Evolutionary conservation across 2,113 vertebrate genomes (phyloP).

Genomic region (Pogona vitticeps): DNA sequence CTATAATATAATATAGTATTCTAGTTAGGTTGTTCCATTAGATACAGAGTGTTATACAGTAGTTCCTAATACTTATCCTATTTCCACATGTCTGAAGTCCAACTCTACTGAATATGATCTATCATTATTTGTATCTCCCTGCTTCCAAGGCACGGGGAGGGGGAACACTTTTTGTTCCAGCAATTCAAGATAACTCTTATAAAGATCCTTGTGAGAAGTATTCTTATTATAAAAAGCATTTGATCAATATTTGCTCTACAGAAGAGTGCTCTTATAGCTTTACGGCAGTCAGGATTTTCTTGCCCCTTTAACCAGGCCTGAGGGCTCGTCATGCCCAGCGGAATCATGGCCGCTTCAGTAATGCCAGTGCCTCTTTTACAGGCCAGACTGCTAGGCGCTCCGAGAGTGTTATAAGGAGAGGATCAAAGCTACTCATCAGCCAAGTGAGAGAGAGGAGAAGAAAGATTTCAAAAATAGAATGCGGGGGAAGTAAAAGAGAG

Average conservation of each 20-base stretch:
- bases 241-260: neutral
- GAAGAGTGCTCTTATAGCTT: neutral
- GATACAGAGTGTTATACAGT: neutral
- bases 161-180: neutral
- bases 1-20: neutral
- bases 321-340: neutral
- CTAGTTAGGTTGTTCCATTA: neutral
- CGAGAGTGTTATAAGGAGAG: neutral
- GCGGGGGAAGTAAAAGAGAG: accelerated
- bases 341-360: neutral
- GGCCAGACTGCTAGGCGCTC: neutral
- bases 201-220: neutral
- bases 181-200: neutral
- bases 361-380: neutral
- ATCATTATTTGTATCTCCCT: neutral
- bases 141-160: neutral
- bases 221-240: neutral
- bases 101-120: neutral
- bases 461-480: neutral
- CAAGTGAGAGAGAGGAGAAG: conserved; percentile 11
- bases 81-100: neutral
- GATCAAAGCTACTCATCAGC: neutral
- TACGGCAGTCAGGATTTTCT: neutral
- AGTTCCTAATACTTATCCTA: neutral
- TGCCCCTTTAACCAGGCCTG: neutral